These are phyloP conservation scores for Alaudala cheleensis DNA, from an alignment of 2,113 vertebrate genomes.

Conservation along the genomic window DNA sequence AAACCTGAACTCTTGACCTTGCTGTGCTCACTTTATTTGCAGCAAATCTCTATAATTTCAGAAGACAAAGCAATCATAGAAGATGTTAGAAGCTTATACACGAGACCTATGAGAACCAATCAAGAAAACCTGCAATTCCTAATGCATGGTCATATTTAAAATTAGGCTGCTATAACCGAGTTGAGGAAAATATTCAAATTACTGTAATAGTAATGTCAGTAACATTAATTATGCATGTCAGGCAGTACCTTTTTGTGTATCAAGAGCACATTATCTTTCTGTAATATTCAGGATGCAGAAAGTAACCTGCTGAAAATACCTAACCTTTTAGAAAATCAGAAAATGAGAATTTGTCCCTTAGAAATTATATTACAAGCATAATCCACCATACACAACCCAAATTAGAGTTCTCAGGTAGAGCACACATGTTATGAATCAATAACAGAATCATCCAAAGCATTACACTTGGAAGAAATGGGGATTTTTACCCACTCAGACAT, in stretches of 20 bases:
- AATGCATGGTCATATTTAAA: background rate
- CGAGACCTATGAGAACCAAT: background rate
- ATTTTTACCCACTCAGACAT: background rate
- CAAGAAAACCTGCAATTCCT: background rate
- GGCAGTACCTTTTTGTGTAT: background rate
- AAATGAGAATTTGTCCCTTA: background rate
- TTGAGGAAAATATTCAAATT: background rate
- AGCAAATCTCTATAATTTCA: background rate
- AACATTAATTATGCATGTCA: background rate
- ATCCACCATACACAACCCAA: background rate
- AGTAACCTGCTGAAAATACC: background rate
- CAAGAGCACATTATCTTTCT: background rate
- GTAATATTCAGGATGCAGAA: background rate
- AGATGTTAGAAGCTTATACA: background rate
- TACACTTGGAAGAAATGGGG: background rate
- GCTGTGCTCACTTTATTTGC: background rate
- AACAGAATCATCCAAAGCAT: background rate
- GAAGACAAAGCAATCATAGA: background rate
- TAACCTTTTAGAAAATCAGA: background rate
- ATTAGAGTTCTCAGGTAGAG: background rate
- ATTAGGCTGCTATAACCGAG: background rate
- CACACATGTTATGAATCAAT: background rate
- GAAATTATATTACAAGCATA: background rate
- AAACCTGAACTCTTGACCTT: background rate
- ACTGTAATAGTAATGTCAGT: background rate